Base-by-base conservation (phyloP, 2,888 invertebrate genomes). In the Teleogryllus oceanicus region DNA sequence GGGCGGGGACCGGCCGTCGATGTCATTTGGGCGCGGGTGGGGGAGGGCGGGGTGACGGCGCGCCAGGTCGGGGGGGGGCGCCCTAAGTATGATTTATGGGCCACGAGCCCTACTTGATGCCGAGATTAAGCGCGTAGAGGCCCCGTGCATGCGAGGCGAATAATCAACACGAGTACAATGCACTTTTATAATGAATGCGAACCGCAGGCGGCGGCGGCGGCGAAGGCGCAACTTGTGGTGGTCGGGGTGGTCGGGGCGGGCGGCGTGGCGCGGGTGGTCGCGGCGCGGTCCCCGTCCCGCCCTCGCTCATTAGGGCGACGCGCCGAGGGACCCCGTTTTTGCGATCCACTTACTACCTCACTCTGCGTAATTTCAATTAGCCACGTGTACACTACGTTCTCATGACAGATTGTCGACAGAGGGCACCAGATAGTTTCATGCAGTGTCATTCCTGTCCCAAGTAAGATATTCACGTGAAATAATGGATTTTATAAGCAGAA, bases 141-240 rank as follows among this genome's bases (percentile, higher is more conserved):
- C 62, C 16, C 13, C 16, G 4, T 13, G 62, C 62, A 62, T 62
- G 62, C 62, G 62, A 62, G 62, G 62, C 62, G 62, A 62, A 62
- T 62, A 62, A 62, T 62, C 62, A 62, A 62, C 62, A 62, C 62
- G n/a, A 62, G 13, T 62, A 62, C 62, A 62, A 62, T n/a, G 62
- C 62, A 62, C 62, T 62, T 16, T 62, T n/a, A 16, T 62, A 62
- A 62, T 62, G 62, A 62, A 62, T 62, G 62, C n/a, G 62, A 62
- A 62, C 62, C 16, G 62, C 13, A 5, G n/a, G 62, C n/a, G 13
- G n/a, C 62, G 62, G 62, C 4, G 13, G 62, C n/a, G 13, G 10
- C 5, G 3, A 12, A 0, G 13, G 37, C 37, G 37, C 37, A 37
- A 8, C 37, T 37, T 8, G 37, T 1, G 37, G n/a, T n/a, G n/a